These are phyloP conservation scores for Nannobrachium achirus DNA, from an alignment of 2,113 vertebrate species.

Conservation along the genomic window DNA sequence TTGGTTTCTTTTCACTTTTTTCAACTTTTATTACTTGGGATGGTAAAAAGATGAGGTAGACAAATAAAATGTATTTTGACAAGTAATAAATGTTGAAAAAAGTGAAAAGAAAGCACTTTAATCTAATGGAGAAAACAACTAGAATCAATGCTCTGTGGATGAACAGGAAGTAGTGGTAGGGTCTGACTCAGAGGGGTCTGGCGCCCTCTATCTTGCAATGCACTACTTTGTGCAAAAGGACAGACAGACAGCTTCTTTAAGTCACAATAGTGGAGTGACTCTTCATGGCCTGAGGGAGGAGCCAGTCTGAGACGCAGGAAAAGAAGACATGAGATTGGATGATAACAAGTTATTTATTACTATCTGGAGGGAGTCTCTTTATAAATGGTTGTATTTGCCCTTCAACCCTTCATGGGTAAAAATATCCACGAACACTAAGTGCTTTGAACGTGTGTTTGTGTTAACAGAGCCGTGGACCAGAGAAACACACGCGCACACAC, in stretches of 20 bases:
- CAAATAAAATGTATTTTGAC: too few relatives aligned
- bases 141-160: too few relatives aligned
- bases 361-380: slow-evolving; percentile 13
- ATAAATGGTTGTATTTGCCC: slow-evolving; percentile 21
- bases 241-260: neutral
- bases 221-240: too few relatives aligned
- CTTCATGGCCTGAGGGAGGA: neutral
- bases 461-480: neutral
- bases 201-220: too few relatives aligned
- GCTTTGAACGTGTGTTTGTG: neutral
- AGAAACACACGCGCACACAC: neutral
- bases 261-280: neutral
- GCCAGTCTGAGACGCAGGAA: neutral
- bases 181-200: too few relatives aligned
- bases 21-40: too few relatives aligned
- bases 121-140: too few relatives aligned
- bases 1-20: too few relatives aligned
- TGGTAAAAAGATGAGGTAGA: too few relatives aligned
- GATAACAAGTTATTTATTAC: neutral
- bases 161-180: too few relatives aligned
- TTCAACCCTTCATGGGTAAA: neutral
- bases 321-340: neutral
- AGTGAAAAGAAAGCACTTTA: too few relatives aligned
- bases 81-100: too few relatives aligned
- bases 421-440: neutral